Percentiles rank a stretch among this genome's conserved stretches.
These are phyloP conservation scores for Epinephelus fuscoguttatus DNA, from an alignment of 2,113 vertebrate species.

Conservation along the genomic window DNA sequence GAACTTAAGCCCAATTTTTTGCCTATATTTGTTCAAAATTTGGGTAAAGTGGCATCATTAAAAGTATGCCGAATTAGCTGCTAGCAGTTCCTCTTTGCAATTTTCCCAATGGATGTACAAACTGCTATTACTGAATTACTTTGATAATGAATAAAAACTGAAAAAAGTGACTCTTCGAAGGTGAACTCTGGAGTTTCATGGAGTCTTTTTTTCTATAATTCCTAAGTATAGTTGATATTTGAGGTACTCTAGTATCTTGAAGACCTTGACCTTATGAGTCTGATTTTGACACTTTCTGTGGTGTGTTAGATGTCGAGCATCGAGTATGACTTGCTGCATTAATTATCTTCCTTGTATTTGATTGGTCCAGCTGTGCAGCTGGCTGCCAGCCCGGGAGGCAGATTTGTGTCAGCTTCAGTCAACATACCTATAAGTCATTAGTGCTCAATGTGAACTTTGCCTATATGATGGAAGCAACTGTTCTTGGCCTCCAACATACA, in stretches of 20 bases:
- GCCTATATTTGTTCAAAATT: neutral
- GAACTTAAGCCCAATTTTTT: too few species aligned
- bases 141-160: neutral
- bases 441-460: conserved; percentile 49
- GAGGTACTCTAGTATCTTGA: neutral
- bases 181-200: neutral
- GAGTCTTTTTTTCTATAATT: neutral
- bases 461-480: neutral
- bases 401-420: conserved; percentile 50
- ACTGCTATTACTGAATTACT: neutral
- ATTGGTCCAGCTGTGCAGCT: conserved; percentile 57
- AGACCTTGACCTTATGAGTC: conserved; percentile 11
- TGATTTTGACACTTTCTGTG: conserved; percentile 27
- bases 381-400: conserved; percentile 47
- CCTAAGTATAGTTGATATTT: neutral
- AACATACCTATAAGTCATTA: conserved; percentile 40
- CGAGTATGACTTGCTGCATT: conserved; percentile 30
- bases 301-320: conserved; percentile 23
- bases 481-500: conserved; percentile 8
- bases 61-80: neutral
- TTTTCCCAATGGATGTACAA: neutral
- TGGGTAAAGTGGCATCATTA: neutral
- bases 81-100: neutral
- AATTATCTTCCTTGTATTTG: conserved; percentile 39
- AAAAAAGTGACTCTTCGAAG: neutral